Percentiles rank a stretch among this genome's conserved stretches.
Conservation (phyloP, 2,888 invertebrate species). For the Chrysodeixis includens region DNA sequence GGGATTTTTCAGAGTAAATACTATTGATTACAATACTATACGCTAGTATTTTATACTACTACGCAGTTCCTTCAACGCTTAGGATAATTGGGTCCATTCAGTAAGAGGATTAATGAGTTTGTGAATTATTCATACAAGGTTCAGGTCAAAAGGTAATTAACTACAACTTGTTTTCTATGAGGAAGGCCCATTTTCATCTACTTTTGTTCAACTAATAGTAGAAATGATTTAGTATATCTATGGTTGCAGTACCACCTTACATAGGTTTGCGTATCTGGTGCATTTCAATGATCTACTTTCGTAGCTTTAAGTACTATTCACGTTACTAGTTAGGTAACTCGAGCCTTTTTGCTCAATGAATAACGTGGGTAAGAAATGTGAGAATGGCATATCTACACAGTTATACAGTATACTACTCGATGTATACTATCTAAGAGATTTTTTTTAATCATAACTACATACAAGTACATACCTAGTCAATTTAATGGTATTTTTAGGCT, state of each 20-base stretch:
- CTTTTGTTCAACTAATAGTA: not conserved
- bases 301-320: constrained; percentile 21
- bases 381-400: constrained; percentile 31
- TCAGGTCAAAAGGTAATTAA: not conserved
- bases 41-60: not conserved
- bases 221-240: not conserved
- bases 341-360: constrained; percentile 45
- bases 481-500: too few relatives aligned
- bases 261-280: constrained; percentile 3
- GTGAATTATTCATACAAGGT: constrained; percentile 7
- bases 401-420: not conserved
- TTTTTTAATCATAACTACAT: too few relatives aligned
- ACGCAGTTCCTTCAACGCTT: constrained; percentile 13
- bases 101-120: constrained; percentile 23
- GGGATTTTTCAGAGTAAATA: constrained; percentile 8
- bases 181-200: not conserved
- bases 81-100: constrained; percentile 27
- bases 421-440: not conserved
- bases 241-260: not conserved
- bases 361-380: constrained; percentile 53
- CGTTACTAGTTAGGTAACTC: constrained; percentile 34
- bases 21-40: not conserved
- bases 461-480: too few relatives aligned
- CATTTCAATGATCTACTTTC: constrained; percentile 45
- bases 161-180: not conserved